Percentiles rank a stretch among this genome's conserved stretches.
Evolutionary conservation across 2,888 invertebrate genomes (phyloP).

Genomic region (Orthosia incerta): DNA sequence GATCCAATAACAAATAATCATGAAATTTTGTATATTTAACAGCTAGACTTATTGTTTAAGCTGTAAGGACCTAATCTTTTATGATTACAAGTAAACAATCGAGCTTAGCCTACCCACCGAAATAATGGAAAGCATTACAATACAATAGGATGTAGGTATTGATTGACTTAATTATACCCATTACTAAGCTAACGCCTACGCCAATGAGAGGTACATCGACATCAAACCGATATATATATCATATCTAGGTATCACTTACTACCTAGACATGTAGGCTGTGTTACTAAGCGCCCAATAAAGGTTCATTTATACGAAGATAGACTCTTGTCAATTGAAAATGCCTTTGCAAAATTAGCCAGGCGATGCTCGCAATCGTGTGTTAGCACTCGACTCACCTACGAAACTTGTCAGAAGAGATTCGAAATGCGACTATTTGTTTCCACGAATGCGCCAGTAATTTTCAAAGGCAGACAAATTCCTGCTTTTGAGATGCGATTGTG

Average conservation of each 20-base stretch:
- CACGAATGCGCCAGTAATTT: not conserved
- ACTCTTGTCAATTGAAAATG: not conserved
- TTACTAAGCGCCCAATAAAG: not conserved
- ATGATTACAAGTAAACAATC: not conserved
- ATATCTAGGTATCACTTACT: not conserved
- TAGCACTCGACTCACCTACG: not conserved
- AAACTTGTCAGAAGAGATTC: not conserved
- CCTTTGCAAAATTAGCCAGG: not conserved
- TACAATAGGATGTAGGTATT: conserved; percentile 14
- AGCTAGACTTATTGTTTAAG: not conserved
- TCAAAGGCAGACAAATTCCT: not conserved
- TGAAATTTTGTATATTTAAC: not conserved
- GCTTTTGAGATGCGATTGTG: not conserved
- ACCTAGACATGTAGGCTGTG: not conserved
- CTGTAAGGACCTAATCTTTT: not conserved
- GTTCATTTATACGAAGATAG: not conserved
- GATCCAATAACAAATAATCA: not conserved
- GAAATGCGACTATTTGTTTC: not conserved
- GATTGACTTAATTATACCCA: conserved; percentile 5
- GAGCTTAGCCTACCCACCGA: not conserved
- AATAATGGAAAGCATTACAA: conserved; percentile 11
- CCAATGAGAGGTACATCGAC: not conserved
- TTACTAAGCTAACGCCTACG: not conserved
- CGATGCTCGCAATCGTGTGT: not conserved
- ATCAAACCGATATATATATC: not conserved